These are phyloP conservation scores for Procavia capensis DNA, from an alignment of 2,113 vertebrate species.

Conservation along the genomic window DNA sequence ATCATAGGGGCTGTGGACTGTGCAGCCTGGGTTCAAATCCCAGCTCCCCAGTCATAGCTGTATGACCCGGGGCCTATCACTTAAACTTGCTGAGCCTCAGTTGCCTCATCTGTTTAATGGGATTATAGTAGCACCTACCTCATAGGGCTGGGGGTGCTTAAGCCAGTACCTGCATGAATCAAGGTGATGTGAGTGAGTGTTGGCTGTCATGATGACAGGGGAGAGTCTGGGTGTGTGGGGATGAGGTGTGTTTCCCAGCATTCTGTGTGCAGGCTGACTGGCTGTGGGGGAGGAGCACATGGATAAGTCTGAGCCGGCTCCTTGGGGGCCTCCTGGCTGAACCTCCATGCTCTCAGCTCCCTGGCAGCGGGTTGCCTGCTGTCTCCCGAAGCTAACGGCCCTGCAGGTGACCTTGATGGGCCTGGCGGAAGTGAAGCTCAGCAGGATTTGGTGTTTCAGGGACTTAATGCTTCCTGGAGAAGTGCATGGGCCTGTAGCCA, in stretches of 20 bases:
- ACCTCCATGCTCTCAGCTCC: not conserved
- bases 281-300: not conserved
- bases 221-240: not conserved
- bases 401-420: not conserved
- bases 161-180: not conserved
- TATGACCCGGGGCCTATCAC: not conserved
- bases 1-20: not conserved
- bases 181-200: accelerated
- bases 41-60: not conserved
- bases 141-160: not conserved
- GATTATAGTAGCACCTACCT: not conserved
- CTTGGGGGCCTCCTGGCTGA: not conserved
- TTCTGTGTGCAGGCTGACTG: not conserved
- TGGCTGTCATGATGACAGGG: not conserved
- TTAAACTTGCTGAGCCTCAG: not conserved
- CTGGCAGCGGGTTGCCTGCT: not conserved
- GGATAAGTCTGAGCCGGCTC: not conserved
- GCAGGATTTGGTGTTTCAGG: not conserved
- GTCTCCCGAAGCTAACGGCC: not conserved
- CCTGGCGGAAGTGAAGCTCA: not conserved
- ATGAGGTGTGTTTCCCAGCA: too few species aligned
- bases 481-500: slow-evolving; percentile 46
- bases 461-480: slow-evolving; percentile 56
- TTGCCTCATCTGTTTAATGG: not conserved
- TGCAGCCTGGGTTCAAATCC: not conserved